These are phyloP conservation scores for Trichogramma pretiosum DNA, from an alignment of 1,140 invertebrate species.

Conservation along the genomic window DNA sequence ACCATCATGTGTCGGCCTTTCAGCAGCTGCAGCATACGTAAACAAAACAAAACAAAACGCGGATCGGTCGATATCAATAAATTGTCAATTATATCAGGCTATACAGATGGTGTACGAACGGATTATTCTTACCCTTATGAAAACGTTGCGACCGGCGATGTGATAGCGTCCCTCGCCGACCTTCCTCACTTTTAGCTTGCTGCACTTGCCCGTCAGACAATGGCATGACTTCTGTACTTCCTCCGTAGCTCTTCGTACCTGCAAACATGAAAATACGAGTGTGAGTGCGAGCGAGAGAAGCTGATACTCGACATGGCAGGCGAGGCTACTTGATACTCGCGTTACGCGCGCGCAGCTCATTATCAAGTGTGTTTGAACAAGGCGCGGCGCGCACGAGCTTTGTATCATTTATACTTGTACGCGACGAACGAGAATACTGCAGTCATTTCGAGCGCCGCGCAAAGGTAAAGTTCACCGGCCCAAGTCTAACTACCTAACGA, in stretches of 20 bases:
- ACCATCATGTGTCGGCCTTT: constrained; percentile 89
- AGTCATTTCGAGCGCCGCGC: too few species aligned
- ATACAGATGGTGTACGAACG: too few species aligned
- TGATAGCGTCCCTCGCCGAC: constrained; percentile 73
- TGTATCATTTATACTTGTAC: too few species aligned
- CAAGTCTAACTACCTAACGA: too few species aligned
- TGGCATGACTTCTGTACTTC: constrained; percentile 61
- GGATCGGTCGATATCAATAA: too few species aligned
- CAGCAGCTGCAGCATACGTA: constrained; percentile 54
- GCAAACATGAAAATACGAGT: constrained; percentile 10
- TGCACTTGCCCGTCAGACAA: constrained; percentile 60
- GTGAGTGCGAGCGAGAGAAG: background rate
- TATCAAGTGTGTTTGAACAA: too few species aligned
- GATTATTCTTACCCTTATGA: constrained; percentile 27
- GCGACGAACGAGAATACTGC: too few species aligned
- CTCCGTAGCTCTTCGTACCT: constrained; percentile 62
- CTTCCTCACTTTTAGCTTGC: constrained; percentile 64
- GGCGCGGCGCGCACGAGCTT: too few species aligned
- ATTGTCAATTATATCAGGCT: too few species aligned
- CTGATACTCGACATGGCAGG: background rate
- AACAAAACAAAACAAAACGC: constrained; percentile 7
- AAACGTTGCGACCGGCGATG: constrained; percentile 47
- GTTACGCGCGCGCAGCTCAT: too few species aligned
- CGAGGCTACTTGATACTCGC: too few species aligned
- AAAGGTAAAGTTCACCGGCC: too few species aligned